Evolutionary conservation across 2,888 invertebrate species (phyloP).

Genomic region (Spodoptera exigua): DNA sequence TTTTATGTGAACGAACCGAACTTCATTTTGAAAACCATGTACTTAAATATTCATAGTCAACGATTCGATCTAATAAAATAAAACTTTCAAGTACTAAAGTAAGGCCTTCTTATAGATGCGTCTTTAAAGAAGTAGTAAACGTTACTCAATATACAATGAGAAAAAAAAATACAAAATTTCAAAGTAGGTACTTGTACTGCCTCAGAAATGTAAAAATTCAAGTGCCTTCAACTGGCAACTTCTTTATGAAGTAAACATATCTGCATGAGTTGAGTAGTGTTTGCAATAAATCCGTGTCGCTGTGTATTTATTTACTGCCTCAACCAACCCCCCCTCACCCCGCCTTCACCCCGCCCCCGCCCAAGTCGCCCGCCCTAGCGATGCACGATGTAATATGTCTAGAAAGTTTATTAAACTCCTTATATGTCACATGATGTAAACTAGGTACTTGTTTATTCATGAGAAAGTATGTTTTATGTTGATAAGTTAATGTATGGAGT

Average conservation of each 20-base stretch:
- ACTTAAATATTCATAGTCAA: no score
- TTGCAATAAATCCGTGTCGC: constrained; percentile 85
- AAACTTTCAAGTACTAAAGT: no score
- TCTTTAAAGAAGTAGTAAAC: no score
- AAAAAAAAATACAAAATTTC: constrained; percentile 11
- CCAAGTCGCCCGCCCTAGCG: constrained; percentile 62
- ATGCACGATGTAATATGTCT: constrained; percentile 64
- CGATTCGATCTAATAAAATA: no score
- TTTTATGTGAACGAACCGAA: no score
- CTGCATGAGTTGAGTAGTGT: constrained; percentile 69
- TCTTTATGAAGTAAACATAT: constrained; percentile 58
- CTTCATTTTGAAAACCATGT: no score
- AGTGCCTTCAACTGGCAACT: constrained; percentile 42
- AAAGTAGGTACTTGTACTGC: constrained; percentile 12
- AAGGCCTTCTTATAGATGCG: no score
- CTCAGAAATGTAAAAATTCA: constrained; percentile 25
- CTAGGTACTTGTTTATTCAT: constrained; percentile 61
- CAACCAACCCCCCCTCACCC: constrained; percentile 48
- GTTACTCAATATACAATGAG: no score
- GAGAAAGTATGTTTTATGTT: constrained; percentile 56
- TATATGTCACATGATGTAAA: constrained; percentile 58
- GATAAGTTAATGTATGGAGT: constrained; percentile 53
- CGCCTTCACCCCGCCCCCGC: constrained; percentile 49
- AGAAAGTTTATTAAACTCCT: constrained; percentile 62
- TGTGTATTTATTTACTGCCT: constrained; percentile 83